Evolutionary conservation across 2,888 invertebrate genomes (phyloP).

Genomic region (Epsilonema sp.): DNA sequence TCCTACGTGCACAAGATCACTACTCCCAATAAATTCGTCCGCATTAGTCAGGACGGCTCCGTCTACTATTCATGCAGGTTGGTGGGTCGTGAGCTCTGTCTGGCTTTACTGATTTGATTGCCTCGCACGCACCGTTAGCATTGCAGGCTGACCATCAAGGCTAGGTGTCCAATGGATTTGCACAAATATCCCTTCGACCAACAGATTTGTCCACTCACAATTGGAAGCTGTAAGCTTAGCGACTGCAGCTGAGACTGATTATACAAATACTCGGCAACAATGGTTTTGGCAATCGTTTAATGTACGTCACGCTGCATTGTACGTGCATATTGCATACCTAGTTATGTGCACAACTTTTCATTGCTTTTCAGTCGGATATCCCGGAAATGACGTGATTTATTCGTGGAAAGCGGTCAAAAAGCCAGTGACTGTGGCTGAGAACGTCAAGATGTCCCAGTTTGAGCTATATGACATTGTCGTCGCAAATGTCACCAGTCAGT

Average conservation of each 20-base stretch:
- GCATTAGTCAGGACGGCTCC: slow-evolving; percentile 70
- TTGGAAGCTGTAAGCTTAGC: slow-evolving; percentile 64
- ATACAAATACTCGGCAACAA: too few species aligned
- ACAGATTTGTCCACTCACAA: slow-evolving; percentile 62
- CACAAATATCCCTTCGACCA: slow-evolving; percentile 79
- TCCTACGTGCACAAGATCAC: slow-evolving; percentile 89
- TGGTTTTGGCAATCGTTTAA: too few species aligned
- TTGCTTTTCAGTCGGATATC: slow-evolving; percentile 21
- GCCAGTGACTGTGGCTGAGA: slow-evolving; percentile 1
- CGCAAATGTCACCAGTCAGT: slow-evolving; percentile 55
- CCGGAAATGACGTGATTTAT: slow-evolving; percentile 22
- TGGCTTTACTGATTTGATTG: too few species aligned
- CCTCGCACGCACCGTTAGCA: too few species aligned
- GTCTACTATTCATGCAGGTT: slow-evolving; percentile 85
- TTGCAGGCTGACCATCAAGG: slow-evolving; percentile 69
- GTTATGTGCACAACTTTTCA: background rate
- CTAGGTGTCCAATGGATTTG: slow-evolving; percentile 78
- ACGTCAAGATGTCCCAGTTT: slow-evolving; percentile 16
- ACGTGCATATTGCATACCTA: too few species aligned
- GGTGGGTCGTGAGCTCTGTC: too few species aligned
- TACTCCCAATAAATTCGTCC: too few species aligned
- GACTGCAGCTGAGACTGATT: background rate
- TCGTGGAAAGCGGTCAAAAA: slow-evolving; percentile 15
- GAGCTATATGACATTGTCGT: slow-evolving; percentile 52
- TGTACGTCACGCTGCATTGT: too few species aligned